These are phyloP conservation scores for Chrysemys picta DNA, from an alignment of 2,113 vertebrate genomes.

Conservation along the genomic window DNA sequence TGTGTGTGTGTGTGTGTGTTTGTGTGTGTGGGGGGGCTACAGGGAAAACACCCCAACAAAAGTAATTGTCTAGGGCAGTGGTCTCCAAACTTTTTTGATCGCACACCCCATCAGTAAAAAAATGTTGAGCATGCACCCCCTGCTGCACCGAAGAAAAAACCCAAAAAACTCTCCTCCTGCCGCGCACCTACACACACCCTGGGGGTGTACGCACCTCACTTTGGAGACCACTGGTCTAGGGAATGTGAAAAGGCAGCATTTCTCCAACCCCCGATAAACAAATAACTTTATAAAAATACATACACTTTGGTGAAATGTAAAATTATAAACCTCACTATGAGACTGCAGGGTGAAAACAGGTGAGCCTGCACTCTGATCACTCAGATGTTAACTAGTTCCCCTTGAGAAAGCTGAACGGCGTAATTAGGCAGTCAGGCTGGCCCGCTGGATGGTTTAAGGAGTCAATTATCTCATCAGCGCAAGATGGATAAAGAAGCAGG, in stretches of 20 bases:
- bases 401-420: neutral
- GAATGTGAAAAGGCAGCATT: conserved; percentile 36
- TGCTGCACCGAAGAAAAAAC: too few relatives aligned
- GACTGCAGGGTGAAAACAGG: neutral
- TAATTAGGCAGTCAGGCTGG: too few relatives aligned
- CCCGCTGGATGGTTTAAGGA: too few relatives aligned
- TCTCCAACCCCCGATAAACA: conserved; percentile 6
- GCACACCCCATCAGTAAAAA: too few relatives aligned
- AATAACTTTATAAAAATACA: neutral
- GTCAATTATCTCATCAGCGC: neutral
- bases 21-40: too few relatives aligned
- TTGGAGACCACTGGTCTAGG: neutral
- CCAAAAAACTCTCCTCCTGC: too few relatives aligned
- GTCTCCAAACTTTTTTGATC: too few relatives aligned
- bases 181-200: too few relatives aligned
- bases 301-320: neutral
- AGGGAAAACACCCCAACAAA: conserved; percentile 44
- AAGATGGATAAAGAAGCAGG: neutral
- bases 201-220: too few relatives aligned
- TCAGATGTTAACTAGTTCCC: neutral
- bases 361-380: neutral
- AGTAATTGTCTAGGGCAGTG: conserved; percentile 26
- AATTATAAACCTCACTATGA: neutral
- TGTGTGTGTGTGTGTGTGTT: too few relatives aligned
- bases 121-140: too few relatives aligned